phyloP scores from a whole-genome alignment of 2,888 invertebrate genomes.

The Lasius fuliginosus region DNA sequence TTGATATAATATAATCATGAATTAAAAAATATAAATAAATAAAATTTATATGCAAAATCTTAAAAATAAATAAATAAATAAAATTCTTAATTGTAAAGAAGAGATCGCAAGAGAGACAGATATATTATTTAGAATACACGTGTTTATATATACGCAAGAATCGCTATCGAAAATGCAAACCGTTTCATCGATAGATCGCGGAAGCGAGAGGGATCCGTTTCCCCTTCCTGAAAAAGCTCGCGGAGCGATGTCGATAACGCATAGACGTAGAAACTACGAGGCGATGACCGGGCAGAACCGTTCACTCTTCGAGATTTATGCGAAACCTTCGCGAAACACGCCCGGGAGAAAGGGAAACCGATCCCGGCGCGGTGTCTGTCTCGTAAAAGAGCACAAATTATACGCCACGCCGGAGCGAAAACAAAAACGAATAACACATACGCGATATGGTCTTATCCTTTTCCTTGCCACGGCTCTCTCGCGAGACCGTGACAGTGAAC shows the following conservation, averaged over 20 bases:
- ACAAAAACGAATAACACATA: slow-evolving; percentile 67
- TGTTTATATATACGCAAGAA: neutral
- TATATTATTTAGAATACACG: neutral
- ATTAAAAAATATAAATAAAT: too few species aligned
- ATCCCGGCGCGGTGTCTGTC: slow-evolving; percentile 47
- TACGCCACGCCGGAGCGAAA: slow-evolving; percentile 60
- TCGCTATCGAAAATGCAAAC: neutral
- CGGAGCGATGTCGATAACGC: slow-evolving; percentile 14
- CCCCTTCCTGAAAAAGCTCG: slow-evolving; percentile 28
- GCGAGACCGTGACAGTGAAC: slow-evolving; percentile 76
- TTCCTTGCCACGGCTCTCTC: slow-evolving; percentile 56
- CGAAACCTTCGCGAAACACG: slow-evolving; percentile 31
- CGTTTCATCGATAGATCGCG: neutral
- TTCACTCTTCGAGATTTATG: slow-evolving; percentile 28
- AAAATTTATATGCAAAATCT: too few species aligned
- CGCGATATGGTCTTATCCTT: slow-evolving; percentile 59
- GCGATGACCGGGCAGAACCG: slow-evolving; percentile 36
- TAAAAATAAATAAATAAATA: neutral
- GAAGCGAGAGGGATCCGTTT: slow-evolving; percentile 11
- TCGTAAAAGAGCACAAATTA: slow-evolving; percentile 57
- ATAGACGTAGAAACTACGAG: neutral
- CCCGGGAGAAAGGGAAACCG: slow-evolving; percentile 72
- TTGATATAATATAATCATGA: too few species aligned
- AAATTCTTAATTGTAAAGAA: neutral
- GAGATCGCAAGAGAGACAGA: neutral